phyloP scores from a whole-genome alignment of 2,888 invertebrate species.

The Lagria hirta region DNA sequence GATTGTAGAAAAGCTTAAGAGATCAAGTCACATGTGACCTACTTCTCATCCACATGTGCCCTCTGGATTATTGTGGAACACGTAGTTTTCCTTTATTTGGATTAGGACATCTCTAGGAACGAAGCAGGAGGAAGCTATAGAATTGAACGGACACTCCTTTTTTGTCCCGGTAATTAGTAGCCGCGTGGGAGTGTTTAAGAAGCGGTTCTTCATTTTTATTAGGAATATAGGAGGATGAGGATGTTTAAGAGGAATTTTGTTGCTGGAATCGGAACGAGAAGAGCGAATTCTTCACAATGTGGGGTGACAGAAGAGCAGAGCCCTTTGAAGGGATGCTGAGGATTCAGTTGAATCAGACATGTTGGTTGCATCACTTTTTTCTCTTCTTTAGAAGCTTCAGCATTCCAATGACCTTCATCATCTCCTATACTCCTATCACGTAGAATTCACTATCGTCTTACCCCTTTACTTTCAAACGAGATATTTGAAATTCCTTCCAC shows the following conservation, averaged over 20 bases:
- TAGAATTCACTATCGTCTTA: constrained; percentile 52
- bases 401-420: constrained; percentile 22
- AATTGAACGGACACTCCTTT: too few relatives aligned
- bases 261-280: background rate
- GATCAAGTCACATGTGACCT: constrained; percentile 31
- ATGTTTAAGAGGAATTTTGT: constrained; percentile 10
- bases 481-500: constrained; percentile 42
- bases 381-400: too few relatives aligned
- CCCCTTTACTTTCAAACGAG: constrained; percentile 49
- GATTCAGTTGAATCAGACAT: too few relatives aligned
- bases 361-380: too few relatives aligned
- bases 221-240: constrained; percentile 32
- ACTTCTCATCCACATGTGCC: too few relatives aligned
- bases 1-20: constrained; percentile 54
- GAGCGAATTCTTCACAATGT: background rate
- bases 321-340: too few relatives aligned
- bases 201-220: constrained; percentile 33
- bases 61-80: too few relatives aligned
- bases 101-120: too few relatives aligned
- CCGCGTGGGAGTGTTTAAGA: constrained; percentile 45
- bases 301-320: background rate
- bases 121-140: too few relatives aligned
- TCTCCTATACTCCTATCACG: constrained; percentile 44
- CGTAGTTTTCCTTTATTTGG: too few relatives aligned
- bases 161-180: constrained; percentile 2